phyloP scores from a whole-genome alignment of 1,140 invertebrate species.

The Drosophila azteca region DNA sequence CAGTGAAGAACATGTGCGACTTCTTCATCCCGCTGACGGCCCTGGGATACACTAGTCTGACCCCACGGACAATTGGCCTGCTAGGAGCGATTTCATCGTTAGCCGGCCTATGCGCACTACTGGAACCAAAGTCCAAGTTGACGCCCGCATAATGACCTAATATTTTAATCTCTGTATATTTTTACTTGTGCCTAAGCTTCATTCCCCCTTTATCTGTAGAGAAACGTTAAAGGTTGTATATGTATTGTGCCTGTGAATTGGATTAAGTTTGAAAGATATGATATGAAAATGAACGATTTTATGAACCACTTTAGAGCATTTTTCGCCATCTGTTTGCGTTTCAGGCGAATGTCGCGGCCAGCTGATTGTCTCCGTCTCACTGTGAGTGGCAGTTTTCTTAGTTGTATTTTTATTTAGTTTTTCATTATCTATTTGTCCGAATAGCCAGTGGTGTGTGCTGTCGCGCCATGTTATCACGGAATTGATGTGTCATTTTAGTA shows the following conservation, averaged over 20 bases:
- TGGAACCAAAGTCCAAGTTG: constrained; percentile 89
- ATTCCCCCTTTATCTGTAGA: constrained; percentile 10
- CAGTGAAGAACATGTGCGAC: constrained; percentile 93
- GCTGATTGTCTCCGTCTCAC: not conserved
- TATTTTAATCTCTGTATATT: constrained; percentile 30
- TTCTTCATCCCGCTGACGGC: constrained; percentile 92
- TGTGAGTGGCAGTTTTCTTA: constrained; percentile 22
- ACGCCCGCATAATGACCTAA: constrained; percentile 84
- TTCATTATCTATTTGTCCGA: constrained; percentile 26
- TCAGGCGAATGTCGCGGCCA: constrained; percentile 30
- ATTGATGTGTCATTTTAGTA: constrained; percentile 51
- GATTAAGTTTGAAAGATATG: constrained; percentile 56
- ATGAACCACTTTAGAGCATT: constrained; percentile 16
- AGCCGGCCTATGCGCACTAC: constrained; percentile 88
- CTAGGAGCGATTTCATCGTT: constrained; percentile 91
- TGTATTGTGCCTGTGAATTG: constrained; percentile 38
- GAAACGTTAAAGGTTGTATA: constrained; percentile 38
- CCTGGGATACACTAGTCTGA: constrained; percentile 90
- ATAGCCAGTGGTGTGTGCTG: constrained; percentile 23
- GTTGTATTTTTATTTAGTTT: constrained; percentile 33
- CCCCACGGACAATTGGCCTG: constrained; percentile 89
- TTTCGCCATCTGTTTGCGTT: not conserved
- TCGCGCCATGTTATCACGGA: constrained; percentile 45
- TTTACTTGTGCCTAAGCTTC: constrained; percentile 10
- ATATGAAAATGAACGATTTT: constrained; percentile 53